Conservation (phyloP, 2,797 vertebrate species). For the Melanotaenia boesemani region DNA sequence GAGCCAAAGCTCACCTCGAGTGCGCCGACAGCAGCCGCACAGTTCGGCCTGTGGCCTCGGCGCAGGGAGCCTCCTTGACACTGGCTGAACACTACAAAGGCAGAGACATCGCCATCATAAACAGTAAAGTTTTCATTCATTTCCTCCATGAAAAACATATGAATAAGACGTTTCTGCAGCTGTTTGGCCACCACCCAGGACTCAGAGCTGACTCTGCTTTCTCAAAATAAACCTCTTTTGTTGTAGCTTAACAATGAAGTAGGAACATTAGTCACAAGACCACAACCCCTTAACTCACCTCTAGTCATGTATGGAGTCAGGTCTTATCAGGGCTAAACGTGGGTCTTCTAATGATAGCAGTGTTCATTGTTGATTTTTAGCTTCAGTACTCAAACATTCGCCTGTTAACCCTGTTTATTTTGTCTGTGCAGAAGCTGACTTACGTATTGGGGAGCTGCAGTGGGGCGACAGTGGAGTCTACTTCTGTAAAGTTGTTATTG, state of each 20-base stretch:
- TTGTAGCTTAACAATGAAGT: conserved; percentile 72
- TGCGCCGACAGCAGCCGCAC: conserved; percentile 94
- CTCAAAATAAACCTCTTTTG: conserved; percentile 75
- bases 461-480: conserved; percentile 99
- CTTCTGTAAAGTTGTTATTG: conserved; percentile 92
- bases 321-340: conserved; percentile 72
- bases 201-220: conserved; percentile 58
- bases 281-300: conserved; percentile 15
- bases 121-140: conserved; percentile 85
- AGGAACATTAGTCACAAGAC: conserved; percentile 25
- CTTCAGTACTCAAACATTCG: neutral
- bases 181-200: conserved; percentile 48
- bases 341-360: conserved; percentile 10
- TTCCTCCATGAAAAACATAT: neutral
- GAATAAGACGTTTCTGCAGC: conserved; percentile 18
- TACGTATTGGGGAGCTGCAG: conserved; percentile 93
- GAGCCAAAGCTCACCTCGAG: conserved; percentile 85
- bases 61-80: conserved; percentile 90
- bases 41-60: conserved; percentile 91
- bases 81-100: conserved; percentile 95
- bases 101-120: conserved; percentile 92
- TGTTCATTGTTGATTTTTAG: neutral
- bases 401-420: conserved; percentile 1
- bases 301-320: conserved; percentile 29
- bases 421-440: conserved; percentile 89